phyloP scores from a whole-genome alignment of 2,888 invertebrate genomes.

The Meandrusa payeni region DNA sequence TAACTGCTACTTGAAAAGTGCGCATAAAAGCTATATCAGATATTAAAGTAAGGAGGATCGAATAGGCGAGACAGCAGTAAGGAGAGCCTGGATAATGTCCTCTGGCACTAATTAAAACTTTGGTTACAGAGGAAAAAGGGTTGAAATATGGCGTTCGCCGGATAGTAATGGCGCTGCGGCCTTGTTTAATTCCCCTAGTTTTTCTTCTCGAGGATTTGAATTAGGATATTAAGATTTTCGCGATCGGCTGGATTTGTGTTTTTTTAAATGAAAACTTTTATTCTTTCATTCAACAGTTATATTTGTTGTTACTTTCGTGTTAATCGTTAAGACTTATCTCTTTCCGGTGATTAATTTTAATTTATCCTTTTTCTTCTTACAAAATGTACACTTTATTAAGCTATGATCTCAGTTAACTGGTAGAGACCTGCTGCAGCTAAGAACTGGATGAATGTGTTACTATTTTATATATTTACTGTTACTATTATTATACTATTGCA shows the following conservation, averaged over 20 bases:
- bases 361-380: too few species aligned
- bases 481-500: too few species aligned
- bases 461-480: too few species aligned
- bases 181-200: conserved; percentile 63
- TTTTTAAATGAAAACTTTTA: conserved; percentile 23
- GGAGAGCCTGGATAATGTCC: conserved; percentile 72
- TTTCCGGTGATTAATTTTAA: conserved; percentile 13
- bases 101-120: conserved; percentile 80
- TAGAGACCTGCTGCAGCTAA: too few species aligned
- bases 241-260: conserved; percentile 26
- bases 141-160: conserved; percentile 70
- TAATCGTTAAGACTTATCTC: conserved; percentile 18
- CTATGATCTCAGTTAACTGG: too few species aligned
- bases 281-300: conserved; percentile 13
- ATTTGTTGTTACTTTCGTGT: conserved; percentile 4
- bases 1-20: conserved; percentile 27
- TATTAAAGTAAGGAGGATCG: conserved; percentile 53
- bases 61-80: conserved; percentile 53
- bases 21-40: conserved; percentile 51
- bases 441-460: too few species aligned
- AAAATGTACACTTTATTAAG: too few species aligned
- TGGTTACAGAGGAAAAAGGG: conserved; percentile 69
- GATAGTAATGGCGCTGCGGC: conserved; percentile 67
- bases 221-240: conserved; percentile 49
- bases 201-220: conserved; percentile 50